A percentile compares a stretch with the other conserved stretches of the same genome.
phyloP scores from a whole-genome alignment of 2,797 vertebrate species.

The Glyptemys insculpta region DNA sequence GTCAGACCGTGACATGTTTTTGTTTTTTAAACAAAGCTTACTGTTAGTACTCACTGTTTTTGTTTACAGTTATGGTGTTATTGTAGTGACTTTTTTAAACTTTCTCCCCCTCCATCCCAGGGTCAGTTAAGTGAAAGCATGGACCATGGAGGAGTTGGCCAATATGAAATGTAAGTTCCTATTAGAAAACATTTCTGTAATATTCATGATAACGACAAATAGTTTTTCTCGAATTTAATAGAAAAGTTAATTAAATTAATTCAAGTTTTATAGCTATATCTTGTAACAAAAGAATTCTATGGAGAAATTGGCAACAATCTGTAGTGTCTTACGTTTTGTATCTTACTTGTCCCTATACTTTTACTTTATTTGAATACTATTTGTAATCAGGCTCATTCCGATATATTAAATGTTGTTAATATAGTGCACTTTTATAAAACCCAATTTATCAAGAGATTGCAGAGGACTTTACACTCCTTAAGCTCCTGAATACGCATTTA shows the following conservation, averaged over 20 bases:
- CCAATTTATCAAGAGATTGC: neutral
- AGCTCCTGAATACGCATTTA: neutral
- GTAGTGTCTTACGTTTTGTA: slow-evolving; percentile 54
- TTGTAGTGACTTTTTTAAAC: slow-evolving; percentile 50
- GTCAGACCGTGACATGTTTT: neutral
- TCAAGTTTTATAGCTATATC: slow-evolving; percentile 33
- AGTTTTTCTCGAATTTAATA: neutral
- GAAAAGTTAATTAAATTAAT: neutral
- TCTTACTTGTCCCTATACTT: slow-evolving; percentile 35
- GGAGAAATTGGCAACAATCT: neutral
- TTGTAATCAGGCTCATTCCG: neutral
- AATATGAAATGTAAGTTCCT: slow-evolving; percentile 94
- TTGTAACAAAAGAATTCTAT: neutral
- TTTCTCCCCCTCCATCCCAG: slow-evolving; percentile 75
- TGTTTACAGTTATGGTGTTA: slow-evolving; percentile 27
- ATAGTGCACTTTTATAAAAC: neutral
- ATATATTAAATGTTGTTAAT: neutral
- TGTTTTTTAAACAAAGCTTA: neutral
- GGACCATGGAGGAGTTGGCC: slow-evolving; percentile 92
- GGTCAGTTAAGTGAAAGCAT: slow-evolving; percentile 91
- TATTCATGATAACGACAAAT: neutral
- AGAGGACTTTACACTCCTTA: neutral
- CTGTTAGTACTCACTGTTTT: neutral
- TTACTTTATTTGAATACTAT: neutral
- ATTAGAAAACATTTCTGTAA: slow-evolving; percentile 50